These are phyloP conservation scores for zebrafish (Danio rerio) DNA, from an alignment of 2,113 vertebrate species.

Conservation along the genomic window DNA sequence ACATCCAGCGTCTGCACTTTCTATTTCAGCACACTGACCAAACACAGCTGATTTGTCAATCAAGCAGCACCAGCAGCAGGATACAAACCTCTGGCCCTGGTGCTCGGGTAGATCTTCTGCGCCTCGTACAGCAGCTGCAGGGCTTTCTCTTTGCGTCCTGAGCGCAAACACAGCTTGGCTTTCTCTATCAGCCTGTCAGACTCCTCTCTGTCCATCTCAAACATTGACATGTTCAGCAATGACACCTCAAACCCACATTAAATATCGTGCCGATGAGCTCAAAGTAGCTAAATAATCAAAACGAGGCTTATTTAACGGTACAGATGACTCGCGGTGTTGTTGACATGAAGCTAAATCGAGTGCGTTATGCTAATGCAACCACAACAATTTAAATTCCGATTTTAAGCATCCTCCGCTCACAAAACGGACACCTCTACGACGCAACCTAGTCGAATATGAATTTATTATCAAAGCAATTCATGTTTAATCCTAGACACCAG, in stretches of 20 bases:
- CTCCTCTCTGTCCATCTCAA: constrained; percentile 76
- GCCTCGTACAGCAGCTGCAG: constrained; percentile 78
- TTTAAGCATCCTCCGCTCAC: not conserved
- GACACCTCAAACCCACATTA: not conserved
- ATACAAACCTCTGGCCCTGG: constrained; percentile 79
- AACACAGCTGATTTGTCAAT: constrained; percentile 48
- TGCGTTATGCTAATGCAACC: constrained; percentile 1
- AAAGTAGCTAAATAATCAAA: not conserved
- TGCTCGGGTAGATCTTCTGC: constrained; percentile 77
- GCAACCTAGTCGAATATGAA: constrained; percentile 7
- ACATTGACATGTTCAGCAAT: constrained; percentile 43
- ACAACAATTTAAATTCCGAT: constrained; percentile 1
- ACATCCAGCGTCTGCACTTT: constrained; percentile 61
- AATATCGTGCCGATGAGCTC: not conserved
- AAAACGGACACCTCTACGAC: not conserved
- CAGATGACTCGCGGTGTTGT: not conserved
- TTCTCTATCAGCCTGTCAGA: constrained; percentile 79
- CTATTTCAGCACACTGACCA: constrained; percentile 54
- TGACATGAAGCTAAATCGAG: constrained; percentile 25
- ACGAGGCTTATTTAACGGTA: not conserved
- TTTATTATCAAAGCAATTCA: not conserved
- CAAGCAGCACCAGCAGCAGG: constrained; percentile 20
- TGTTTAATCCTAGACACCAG: not conserved
- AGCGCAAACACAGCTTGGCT: constrained; percentile 79
- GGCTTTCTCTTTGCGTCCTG: constrained; percentile 76